phyloP scores from a whole-genome alignment of 2,113 vertebrate species.

The Oxygymnocypris stewartii region DNA sequence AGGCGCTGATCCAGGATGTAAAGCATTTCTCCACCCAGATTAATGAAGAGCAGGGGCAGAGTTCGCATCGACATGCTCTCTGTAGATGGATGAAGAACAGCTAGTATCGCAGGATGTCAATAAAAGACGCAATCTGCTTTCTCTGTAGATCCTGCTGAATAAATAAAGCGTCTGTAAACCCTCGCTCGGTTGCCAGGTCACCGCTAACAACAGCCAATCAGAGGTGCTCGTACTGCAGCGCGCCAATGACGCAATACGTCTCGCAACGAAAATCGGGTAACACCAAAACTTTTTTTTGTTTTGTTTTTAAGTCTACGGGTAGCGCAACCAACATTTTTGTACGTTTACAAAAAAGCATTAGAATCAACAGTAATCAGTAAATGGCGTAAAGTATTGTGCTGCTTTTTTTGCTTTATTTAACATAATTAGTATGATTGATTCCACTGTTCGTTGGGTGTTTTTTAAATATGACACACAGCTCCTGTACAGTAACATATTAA shows the following conservation, averaged over 20 bases:
- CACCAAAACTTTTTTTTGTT: too few species aligned
- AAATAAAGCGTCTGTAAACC: conserved; percentile 47
- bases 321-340: not conserved
- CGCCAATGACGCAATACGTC: not conserved
- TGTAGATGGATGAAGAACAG: not conserved
- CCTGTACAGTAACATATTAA: not conserved
- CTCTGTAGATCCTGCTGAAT: not conserved
- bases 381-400: not conserved
- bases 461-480: conserved; percentile 1
- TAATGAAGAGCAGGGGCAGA: conserved; percentile 91
- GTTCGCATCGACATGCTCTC: conserved; percentile 82
- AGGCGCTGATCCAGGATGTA: conserved; percentile 95
- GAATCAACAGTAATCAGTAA: not conserved
- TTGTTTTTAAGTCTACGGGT: too few species aligned
- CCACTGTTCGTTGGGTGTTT: not conserved
- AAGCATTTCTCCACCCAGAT: conserved; percentile 96
- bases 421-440: not conserved
- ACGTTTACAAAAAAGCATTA: not conserved
- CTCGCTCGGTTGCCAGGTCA: conserved; percentile 75
- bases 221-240: conserved; percentile 43
- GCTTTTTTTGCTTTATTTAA: not conserved
- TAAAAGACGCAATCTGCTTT: not conserved
- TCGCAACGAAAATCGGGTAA: not conserved
- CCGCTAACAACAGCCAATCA: conserved; percentile 74
- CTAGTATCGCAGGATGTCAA: not conserved